These are phyloP conservation scores for Ellobius talpinus DNA, from an alignment of 2,113 vertebrate genomes.

Conservation along the genomic window DNA sequence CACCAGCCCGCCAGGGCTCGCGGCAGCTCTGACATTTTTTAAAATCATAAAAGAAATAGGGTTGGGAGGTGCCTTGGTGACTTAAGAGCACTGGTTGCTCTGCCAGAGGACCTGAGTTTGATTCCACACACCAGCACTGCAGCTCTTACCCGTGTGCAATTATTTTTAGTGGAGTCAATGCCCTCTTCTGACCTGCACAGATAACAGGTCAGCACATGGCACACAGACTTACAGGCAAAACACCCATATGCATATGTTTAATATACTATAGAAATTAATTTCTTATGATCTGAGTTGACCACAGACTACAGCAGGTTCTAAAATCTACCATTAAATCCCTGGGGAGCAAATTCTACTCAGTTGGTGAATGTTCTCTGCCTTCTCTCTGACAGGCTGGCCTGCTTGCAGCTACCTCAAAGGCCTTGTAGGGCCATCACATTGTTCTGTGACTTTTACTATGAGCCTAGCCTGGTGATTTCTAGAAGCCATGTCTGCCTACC, in stretches of 20 bases:
- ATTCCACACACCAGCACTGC: neutral
- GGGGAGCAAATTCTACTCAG: neutral
- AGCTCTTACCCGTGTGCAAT: neutral
- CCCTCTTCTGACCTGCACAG: neutral
- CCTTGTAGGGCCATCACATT: rapidly evolving
- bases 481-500: neutral
- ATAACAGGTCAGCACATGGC: neutral
- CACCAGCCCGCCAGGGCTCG: too few relatives aligned
- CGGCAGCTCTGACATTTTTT: too few relatives aligned
- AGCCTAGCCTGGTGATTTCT: neutral
- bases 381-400: neutral
- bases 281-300: neutral
- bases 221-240: too few relatives aligned
- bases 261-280: neutral
- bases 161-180: neutral
- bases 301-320: neutral
- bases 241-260: neutral
- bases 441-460: neutral
- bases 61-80: too few relatives aligned
- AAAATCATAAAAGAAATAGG: too few relatives aligned
- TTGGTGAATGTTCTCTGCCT: neutral
- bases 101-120: neutral
- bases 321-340: neutral
- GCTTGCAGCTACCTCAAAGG: too few relatives aligned
- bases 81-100: neutral